phyloP scores from a whole-genome alignment of 1,140 invertebrate genomes.

The Drosophila persimilis region DNA sequence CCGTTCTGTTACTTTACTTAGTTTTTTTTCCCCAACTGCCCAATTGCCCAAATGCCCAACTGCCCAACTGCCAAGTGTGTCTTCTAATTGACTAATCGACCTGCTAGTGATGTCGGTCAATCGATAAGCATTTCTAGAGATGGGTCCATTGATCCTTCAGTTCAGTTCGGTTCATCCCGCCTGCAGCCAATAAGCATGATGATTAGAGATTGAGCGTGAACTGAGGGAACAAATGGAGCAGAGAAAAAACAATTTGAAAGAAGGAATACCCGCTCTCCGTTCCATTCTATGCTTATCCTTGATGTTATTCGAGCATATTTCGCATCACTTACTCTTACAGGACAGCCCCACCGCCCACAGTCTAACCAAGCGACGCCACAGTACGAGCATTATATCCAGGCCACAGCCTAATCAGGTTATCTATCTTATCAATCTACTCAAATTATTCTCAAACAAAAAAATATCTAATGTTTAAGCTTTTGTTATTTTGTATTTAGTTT shows the following conservation, averaged over 20 bases:
- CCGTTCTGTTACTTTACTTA: conserved; percentile 20
- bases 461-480: conserved; percentile 22
- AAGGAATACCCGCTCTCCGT: conserved; percentile 23
- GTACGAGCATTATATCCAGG: conserved; percentile 86
- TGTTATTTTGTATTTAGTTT: conserved; percentile 22
- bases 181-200: no score
- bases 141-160: neutral
- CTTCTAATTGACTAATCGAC: conserved; percentile 40
- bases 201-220: no score
- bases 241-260: no score
- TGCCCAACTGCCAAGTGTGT: conserved; percentile 25
- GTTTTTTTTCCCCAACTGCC: no score
- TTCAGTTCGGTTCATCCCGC: no score
- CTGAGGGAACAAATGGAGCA: no score
- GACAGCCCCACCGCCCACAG: conserved; percentile 84
- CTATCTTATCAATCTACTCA: conserved; percentile 65
- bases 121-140: neutral
- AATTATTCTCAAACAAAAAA: conserved; percentile 42
- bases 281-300: conserved; percentile 44
- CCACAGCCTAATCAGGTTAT: conserved; percentile 82
- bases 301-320: conserved; percentile 67
- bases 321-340: conserved; percentile 68
- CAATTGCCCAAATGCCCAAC: no score
- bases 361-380: conserved; percentile 89
- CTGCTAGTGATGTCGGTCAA: conserved; percentile 7